These are phyloP conservation scores for Chorisops tibialis DNA, from an alignment of 2,888 invertebrate species.

Conservation along the genomic window DNA sequence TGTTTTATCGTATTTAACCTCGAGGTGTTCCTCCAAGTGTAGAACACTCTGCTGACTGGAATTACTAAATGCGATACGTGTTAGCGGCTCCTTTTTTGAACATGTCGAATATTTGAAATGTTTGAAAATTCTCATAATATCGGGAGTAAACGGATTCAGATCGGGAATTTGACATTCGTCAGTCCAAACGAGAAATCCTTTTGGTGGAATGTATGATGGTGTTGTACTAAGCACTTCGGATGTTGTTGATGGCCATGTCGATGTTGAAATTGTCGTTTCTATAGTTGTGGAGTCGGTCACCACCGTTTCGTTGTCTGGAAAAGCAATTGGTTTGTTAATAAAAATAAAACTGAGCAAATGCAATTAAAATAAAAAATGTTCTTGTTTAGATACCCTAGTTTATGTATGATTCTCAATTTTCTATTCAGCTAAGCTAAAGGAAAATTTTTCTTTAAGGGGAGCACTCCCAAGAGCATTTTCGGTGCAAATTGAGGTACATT, in stretches of 20 bases:
- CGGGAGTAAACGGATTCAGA: conserved; percentile 58
- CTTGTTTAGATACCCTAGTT: too few relatives aligned
- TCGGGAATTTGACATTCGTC: conserved; percentile 63
- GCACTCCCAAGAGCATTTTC: too few relatives aligned
- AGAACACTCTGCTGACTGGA: conserved; percentile 40
- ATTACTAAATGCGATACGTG: conserved; percentile 41
- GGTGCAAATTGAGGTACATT: too few relatives aligned
- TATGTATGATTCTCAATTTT: too few relatives aligned
- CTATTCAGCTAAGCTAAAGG: too few relatives aligned
- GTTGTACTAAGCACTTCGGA: neutral
- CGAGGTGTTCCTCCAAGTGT: conserved; percentile 39
- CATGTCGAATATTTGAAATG: conserved; percentile 48
- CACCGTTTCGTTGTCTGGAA: too few relatives aligned
- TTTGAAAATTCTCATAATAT: conserved; percentile 55
- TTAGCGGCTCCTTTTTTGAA: conserved; percentile 49
- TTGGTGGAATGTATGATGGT: conserved; percentile 33
- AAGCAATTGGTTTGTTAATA: too few relatives aligned
- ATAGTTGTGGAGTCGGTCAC: too few relatives aligned
- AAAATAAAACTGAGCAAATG: too few relatives aligned
- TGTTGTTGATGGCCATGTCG: neutral
- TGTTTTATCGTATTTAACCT: conserved; percentile 38
- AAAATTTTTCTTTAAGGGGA: too few relatives aligned
- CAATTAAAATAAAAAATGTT: too few relatives aligned
- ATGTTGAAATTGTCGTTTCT: neutral
- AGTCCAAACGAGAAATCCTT: conserved; percentile 55